Base-by-base conservation (phyloP, 2,113 vertebrate species). In the Pseudolaguvia tuberculata region DNA sequence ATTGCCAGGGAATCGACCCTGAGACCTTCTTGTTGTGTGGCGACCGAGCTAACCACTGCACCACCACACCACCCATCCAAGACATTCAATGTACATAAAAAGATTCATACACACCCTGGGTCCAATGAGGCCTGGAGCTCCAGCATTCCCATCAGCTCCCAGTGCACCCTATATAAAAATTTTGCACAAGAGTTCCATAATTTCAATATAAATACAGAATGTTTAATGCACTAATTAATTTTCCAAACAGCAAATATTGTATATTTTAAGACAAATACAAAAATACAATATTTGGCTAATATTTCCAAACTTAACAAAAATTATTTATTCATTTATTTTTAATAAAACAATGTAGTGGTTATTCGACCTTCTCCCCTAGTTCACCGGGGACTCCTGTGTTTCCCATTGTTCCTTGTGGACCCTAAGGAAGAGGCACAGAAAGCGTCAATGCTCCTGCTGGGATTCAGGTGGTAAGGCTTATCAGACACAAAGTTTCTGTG, bases 81-180 rank as follows among this genome's bases (percentile, higher is more conserved):
- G n/a, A 35, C 6, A 6, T 35, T 45, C 12, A 23, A 21, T 47
- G 25, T 18, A 17, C 9, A 27, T 29, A 25, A 50, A 50, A 18
- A 29, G 51, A 9, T 17, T 21, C 51, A 71, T 5, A 74, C 70
- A 23, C 82, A 99, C 96, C 82, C 95, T 90, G 78, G 90, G 94
- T 58, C 96, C 96, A 21, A 91, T 13, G 10, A 98, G 90, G 68
- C 96, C 96, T 86, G 93, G 93, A 59, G 96, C 94, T 79, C 96
- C 96, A 3, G 91, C 86, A 81, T 88, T 87, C 31, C 96, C 96
- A 56, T 87, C 7, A 68, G 87, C 88, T 79, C 96, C 96, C 79
- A 94, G 82, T 66, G 92, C 90, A 73, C 96, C 96, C 96, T 99
- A 84, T 51, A 75, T 70, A 25, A 71, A 3, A 82, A 55, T 13